Base-by-base conservation (phyloP, 30 jellyfish, hydroid and myxozoan genomes). In the Clytia hemisphaerica region DNA sequence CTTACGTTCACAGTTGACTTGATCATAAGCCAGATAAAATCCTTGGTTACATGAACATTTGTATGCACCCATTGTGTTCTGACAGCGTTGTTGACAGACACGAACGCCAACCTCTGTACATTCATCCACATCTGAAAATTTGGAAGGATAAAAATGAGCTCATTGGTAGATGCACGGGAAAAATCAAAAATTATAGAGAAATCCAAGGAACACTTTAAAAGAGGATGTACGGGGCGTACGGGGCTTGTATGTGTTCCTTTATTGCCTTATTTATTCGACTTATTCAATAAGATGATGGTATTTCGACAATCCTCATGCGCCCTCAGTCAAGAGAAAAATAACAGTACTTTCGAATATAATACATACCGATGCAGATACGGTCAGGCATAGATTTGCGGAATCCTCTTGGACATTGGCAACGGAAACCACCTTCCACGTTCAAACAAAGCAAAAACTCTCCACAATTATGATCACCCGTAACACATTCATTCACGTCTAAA, bases 1-100 rank as follows among this genome's bases (percentile, higher is more conserved):
- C 53, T 46, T 46, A 46, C 60, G 60, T 46, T 46, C 60, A 46
- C 60, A 46, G 19, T 9, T 46, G 60, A 46, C 60, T n/a, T 46
- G 5, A 46, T 46, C 60, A 2, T 3, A n/a, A 4, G 60, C 60
- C 60, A 46, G 10, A 46, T 46, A 30, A 30, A n/a, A 46, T n/a
- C 60, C 60, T 2, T 2, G 19, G 3, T 46, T 3, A 9, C 60
- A 46, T 4, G 3, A n/a, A 30, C 60, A 46, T 46, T 27, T 2
- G 10, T 46, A 46, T n/a, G 30, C 24, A 4, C 60, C 60, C 3
- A 46, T 3, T 46, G 60, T 46, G 60, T 46, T 46, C 10, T 31
- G 3, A 30, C 60, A 46, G 25, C 18, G 19, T 4, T 46, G 60
- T 4, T 46, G 30, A 46, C 60, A 46, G 30, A 46, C 24, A 27